These are phyloP conservation scores for Eubucco bourcierii DNA, from an alignment of 2,113 vertebrate species.

Conservation along the genomic window DNA sequence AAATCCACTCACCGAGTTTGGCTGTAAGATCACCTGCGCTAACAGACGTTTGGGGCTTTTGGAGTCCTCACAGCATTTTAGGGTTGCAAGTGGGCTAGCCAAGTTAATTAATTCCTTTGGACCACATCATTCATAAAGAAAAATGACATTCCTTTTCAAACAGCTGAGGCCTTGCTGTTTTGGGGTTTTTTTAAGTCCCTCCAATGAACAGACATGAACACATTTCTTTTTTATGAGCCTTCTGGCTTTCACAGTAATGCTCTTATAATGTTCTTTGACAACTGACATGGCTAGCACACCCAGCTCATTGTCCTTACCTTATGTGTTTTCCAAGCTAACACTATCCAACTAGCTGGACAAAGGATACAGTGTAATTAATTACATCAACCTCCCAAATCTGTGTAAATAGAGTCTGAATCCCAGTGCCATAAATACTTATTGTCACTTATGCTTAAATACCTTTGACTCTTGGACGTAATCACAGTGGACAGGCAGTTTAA, in stretches of 20 bases:
- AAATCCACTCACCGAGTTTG: not conserved
- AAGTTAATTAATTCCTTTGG: slow-evolving; percentile 25
- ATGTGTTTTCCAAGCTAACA: not conserved
- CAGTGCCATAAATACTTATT: not conserved
- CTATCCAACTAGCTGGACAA: not conserved
- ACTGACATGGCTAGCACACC: not conserved
- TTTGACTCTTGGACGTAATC: not conserved
- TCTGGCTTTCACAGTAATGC: not conserved
- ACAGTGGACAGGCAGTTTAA: not conserved
- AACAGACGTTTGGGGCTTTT: not conserved
- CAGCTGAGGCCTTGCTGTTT: not conserved
- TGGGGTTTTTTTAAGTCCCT: not conserved
- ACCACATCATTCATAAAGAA: not conserved
- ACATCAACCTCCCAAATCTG: not conserved
- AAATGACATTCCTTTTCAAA: not conserved
- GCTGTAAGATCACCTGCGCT: not conserved
- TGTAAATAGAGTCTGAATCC: not conserved
- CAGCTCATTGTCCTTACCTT: not conserved
- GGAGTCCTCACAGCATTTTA: not conserved
- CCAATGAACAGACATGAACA: not conserved
- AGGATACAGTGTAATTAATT: not conserved
- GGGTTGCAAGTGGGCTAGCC: not conserved
- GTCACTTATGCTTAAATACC: not conserved
- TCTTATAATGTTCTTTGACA: not conserved
- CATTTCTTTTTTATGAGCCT: slow-evolving; percentile 18